Evolutionary conservation across 2,888 invertebrate genomes (phyloP), one percentile per base, ranked within the genome.

Genomic region (Acleris cristana): DNA sequence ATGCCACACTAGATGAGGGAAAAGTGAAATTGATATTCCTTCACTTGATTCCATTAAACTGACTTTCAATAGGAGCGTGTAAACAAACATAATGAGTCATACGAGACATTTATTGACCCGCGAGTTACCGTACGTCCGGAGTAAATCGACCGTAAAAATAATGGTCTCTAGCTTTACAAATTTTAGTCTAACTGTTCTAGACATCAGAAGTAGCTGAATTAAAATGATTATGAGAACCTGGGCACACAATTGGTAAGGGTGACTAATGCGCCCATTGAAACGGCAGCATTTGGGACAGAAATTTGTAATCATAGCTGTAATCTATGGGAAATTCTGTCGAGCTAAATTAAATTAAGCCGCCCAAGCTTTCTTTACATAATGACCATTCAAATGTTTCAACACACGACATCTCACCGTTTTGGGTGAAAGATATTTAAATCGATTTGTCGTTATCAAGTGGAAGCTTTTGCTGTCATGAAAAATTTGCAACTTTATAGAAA

Each of bases 21-120:
- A 89, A 92, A 92, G 92, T 90, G 90, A 92, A 92, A 90, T 87
- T 89, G 88, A 89, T 90, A 85, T 82, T 86, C 81, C 82, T 80
- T 79, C 79, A 77, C 75, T 79, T 74, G 79, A 81, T 80, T 81
- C 79, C 80, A 85, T 82, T 82, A 82, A 83, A 77, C 74, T 80
- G 80, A 89, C 91, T 91, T 91, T 91, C 91, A 85, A 89, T 88
- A 89, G 90, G 89, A 90, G 86, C 83, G 83, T 75, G 79, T 81
- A 61, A 64, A 54, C 61, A 65, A 70, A 62, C 56, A 34, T 18
- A 34, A 53, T 67, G 67, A 67, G 48, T 67, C 67, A 67, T 57
- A 26, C 30, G n/a, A 45, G 53, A 26, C 57, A 53, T 26, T 56
- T 61, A 59, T 58, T 49, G 34, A 45, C 60, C 56, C 18, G 8